Evolutionary conservation across 1,140 invertebrate species (phyloP), one percentile per base, ranked within the genome.

Genomic region (Zophobas morio): DNA sequence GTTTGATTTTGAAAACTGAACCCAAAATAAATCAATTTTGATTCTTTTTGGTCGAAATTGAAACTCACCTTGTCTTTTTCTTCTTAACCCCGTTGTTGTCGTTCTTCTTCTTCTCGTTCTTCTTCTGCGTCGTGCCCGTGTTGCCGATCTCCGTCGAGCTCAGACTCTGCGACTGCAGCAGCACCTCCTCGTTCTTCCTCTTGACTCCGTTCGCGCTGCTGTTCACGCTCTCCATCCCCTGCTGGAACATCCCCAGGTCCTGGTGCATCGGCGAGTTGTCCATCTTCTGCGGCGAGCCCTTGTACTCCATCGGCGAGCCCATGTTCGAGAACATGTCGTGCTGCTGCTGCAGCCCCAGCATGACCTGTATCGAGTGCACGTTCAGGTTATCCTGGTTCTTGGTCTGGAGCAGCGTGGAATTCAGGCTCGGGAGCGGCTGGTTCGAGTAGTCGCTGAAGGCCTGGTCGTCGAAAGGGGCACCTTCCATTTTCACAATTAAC

Each of bases 31-130:
- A 37, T 0, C 35, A 8, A n/a, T 32, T n/a, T 40, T 70, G 37
- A 70, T 40, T 40, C 42, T 39, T 36, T 6, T n/a, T 42, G 20
- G 63, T 6, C 32, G 2, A 32, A 70, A n/a, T 70, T 8, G 34
- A 71, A 57, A 39, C 82, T 85, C 86, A 96, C 96, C 95, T 94
- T 34, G 96, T 97, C 89, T 97, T 97, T 87, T 97, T 97, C 87
- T 97, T 97, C 84, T 97, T 97, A 1, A 96, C 94, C 36, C 94
- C 93, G 84, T 95, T 96, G 81, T 94, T 95, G 80, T 95, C 94
- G 78, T 89, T 91, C 85, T 96, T 96, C 86, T 96, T 96, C 85
- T 95, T 96, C 1, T 92, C 92, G 75, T 93, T 84, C 60, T 85
- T 86, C 74, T 85, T 85, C 54, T 60, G 66, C 40, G 82, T 80